Conservation (phyloP, 2,797 vertebrate species). For the Channa striata region DNA sequence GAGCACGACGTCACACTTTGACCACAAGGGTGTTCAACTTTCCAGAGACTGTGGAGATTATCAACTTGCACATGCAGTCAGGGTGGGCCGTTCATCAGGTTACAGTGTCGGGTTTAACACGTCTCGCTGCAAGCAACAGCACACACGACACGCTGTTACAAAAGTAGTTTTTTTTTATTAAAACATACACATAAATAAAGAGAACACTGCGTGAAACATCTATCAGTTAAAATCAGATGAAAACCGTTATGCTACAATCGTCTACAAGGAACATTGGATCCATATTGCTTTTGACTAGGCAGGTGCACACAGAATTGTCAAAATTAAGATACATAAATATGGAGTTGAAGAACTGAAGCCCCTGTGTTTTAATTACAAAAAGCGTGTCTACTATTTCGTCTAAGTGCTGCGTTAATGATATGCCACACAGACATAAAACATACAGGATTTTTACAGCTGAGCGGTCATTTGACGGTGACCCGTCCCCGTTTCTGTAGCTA, state of each 20-base stretch:
- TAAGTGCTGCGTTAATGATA: constrained; percentile 77
- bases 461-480: constrained; percentile 82
- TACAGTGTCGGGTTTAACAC: constrained; percentile 15
- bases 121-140: constrained; percentile 9
- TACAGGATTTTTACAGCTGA: constrained; percentile 77
- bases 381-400: constrained; percentile 80
- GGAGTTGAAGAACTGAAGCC: constrained; percentile 79
- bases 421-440: constrained; percentile 79
- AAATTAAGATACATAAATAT: constrained; percentile 84
- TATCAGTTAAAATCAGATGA: constrained; percentile 58
- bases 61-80: constrained; percentile 45
- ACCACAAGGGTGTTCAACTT: constrained; percentile 29
- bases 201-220: constrained; percentile 73
- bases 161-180: constrained; percentile 79
- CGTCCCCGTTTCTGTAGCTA: constrained; percentile 78
- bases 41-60: constrained; percentile 39
- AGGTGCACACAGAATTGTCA: constrained; percentile 87
- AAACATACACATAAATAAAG: constrained; percentile 79
- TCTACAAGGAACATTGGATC: constrained; percentile 72
- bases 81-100: constrained; percentile 38
- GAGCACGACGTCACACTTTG: constrained; percentile 43
- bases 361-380: constrained; percentile 82
- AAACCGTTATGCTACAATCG: constrained; percentile 77
- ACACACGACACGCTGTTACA: constrained; percentile 61
- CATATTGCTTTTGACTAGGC: constrained; percentile 80